Base-by-base conservation (phyloP, 2,113 vertebrate genomes). In the Zosterops borbonicus region DNA sequence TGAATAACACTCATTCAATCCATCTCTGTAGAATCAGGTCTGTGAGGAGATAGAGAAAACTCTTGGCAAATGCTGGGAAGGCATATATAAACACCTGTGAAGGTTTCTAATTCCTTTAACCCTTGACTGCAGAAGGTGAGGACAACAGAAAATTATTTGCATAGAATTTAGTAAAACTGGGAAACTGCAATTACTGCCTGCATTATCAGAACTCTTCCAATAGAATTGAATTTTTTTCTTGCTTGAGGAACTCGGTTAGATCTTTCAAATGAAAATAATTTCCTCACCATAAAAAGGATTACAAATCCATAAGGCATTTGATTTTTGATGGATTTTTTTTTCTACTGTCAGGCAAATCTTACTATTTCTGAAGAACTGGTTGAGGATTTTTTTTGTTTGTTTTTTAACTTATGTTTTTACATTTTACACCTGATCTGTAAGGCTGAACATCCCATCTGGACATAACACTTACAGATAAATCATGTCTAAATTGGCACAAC, bases 381-480 rank as follows among this genome's bases (percentile, higher is more conserved):
- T 55, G 16, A 55, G 23, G 35, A 21, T 11, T 17, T 42, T 21
- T 50, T 68, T 86, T 68, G 9, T 35, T 77, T 62, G 16, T 39
- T 67, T 81, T 79, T 58, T 15, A 55, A 63, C 18, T 60, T 84
- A 55, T 47, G 29, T 53, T 75, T 65, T 68, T 77, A 39, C 9
- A 74, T 91, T 90, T 95, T 79, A 56, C 70, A 93, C 47, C 55
- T 94, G 82, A 91, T 91, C 80, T 87, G 64, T 74, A 59, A 27
- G 65, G 13, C 56, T 94, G 69, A 96, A 42, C 46, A 59, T 90
- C 56, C 84, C 71, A 93, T 93, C 82, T 88, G 92, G 75, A 94
- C 74, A 82, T 47, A 88, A 85, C 58, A 17, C 62, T 74, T 65
- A 79, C 84, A 90, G 59, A 85, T 44, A 92, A 89, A 73, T 39